Base-by-base conservation (phyloP, 2,888 invertebrate species). In the Cyaniris semiargus region DNA sequence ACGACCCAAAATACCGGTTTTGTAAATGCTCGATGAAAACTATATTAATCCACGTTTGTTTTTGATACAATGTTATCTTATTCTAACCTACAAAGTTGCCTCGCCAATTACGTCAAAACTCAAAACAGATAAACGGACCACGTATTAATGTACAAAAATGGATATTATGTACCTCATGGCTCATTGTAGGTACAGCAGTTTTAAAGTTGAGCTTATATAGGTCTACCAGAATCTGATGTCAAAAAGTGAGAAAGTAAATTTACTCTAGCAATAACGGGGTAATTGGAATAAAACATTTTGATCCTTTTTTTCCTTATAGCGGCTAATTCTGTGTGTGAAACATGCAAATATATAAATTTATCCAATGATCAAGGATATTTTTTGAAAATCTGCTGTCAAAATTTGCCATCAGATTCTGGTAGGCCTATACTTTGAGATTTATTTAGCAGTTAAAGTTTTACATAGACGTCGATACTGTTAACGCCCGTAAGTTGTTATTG, bases 21-120 rank as follows among this genome's bases (percentile, higher is more conserved):
- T 66, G 66, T 66, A 66, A 31, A 66, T 31, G 31, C 66, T 27
- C 27, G 18, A 66, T 66, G 66, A 66, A 31, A 27, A 66, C 13
- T 66, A 27, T 23, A 23, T 1, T 60, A 60, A 31, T 66, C 27
- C 6, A 31, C 66, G 66, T 66, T 66, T 66, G 66, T 66, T 66
- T 66, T 66, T 66, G 27, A 66, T 31, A 66, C 66, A 66, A 66
- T 27, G 66, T 66, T 66, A 66, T 66, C 66, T 31, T 66, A 66
- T 66, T 66, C 15, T 66, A 66, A 66, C 66, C 66, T 66, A 66
- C 27, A 66, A 31, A 31, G 31, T 66, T 1, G 31, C 31, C 66
- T 66, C 27, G 66, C 27, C 66, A 66, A 66, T 66, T 66, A 66
- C 66, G 60, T 66, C 23, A 31, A 66, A 15, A 31, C 21, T 66